A percentile compares a stretch with the other conserved stretches of the same genome.
These are phyloP conservation scores for Cyanoderma ruficeps DNA, from an alignment of 2,113 vertebrate species.

Conservation along the genomic window DNA sequence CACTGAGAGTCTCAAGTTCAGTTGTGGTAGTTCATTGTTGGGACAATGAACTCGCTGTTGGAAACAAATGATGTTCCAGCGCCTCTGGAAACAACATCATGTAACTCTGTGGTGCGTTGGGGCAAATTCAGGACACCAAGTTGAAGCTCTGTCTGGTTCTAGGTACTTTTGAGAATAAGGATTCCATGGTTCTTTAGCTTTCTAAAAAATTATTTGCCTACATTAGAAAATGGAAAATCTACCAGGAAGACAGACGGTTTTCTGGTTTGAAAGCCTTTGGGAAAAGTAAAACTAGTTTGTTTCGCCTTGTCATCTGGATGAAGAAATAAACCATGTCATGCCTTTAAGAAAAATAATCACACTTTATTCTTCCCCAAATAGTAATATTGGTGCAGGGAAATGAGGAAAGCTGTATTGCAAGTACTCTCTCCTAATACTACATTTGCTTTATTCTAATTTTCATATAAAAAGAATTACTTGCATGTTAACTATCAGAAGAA, in stretches of 20 bases:
- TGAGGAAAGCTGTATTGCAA: not conserved
- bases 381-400: not conserved
- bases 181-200: not conserved
- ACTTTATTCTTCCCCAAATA: not conserved
- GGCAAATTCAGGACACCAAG: not conserved
- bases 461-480: not conserved
- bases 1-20: not conserved
- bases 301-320: not conserved
- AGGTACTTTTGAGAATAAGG: not conserved
- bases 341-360: not conserved
- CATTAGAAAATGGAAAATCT: not conserved
- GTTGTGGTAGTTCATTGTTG: not conserved
- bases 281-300: not conserved
- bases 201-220: not conserved
- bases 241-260: not conserved
- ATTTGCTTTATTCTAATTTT: constrained; percentile 5
- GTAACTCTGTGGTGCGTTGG: accelerated
- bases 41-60: not conserved
- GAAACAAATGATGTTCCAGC: not conserved
- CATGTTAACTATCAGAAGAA: not conserved
- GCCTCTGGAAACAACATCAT: not conserved
- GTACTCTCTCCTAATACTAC: not conserved
- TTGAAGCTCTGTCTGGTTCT: not conserved
- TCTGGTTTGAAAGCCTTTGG: not conserved
- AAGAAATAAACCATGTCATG: not conserved